Evolutionary conservation across 23 tunicate genomes (phyloP), one percentile per base, ranked within the genome.

Genomic region (Oikopleura albicans): DNA sequence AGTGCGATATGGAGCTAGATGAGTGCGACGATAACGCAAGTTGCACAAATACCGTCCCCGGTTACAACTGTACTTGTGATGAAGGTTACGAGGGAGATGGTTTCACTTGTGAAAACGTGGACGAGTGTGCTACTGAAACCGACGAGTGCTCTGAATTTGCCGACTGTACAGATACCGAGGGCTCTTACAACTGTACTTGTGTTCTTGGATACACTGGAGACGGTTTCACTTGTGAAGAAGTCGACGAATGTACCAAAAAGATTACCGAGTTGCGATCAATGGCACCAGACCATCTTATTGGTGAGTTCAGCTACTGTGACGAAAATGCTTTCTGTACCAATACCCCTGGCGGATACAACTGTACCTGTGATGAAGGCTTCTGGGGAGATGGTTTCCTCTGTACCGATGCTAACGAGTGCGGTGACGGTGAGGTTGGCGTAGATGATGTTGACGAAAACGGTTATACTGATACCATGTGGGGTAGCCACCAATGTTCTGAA

Each of bases 311-410:
- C n/a, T n/a, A n/a, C n/a, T 49, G 63, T 49, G 16, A 49, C 63
- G 22, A 8, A 22, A 22, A 49, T 8, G 63, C 63, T 49, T 8
- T 22, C 22, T 49, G 63, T 49, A 49, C 12, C 63, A 49, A 49
- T 22, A 49, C 63, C 22, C 12, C 22, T 37, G 79, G 79, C 28
- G 33, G 36, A 4, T 71, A 71, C 79, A 31, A 71, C 2, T 71
- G 79, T 71, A 71, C 79, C 31, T 71, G 79, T 29, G 79, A 71
- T 2, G 79, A 71, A 2, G 79, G 79, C 33, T 71, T 12, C 79
- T 29, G 33, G 2, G 79, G 79, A 16, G 79, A 71, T 71, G 79
- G 36, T 16, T 71, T 71, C 79, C 33, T 49, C 22, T 49, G 63
- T 49, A 22, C 12, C 12, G 63, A 49, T 49, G 12, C 63, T 49